Base-by-base conservation (phyloP, 2,113 vertebrate genomes). In the Entelurus aequoreus region DNA sequence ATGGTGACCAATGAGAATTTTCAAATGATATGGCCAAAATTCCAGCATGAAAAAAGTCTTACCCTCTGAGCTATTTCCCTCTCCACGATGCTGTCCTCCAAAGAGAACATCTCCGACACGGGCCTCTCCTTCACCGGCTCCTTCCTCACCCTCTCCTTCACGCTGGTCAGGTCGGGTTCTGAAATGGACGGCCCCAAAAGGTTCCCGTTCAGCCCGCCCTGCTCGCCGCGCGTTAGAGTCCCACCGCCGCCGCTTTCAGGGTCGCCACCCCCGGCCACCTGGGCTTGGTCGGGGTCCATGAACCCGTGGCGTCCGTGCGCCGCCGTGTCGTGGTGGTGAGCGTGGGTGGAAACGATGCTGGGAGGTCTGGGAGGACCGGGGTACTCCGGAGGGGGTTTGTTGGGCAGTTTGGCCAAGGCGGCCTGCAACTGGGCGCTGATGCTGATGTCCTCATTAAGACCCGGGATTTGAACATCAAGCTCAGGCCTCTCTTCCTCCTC, bases 31-130 rank as follows among this genome's bases (percentile, higher is more conserved):
- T 10, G 12, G 1, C 12, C n/a, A 10, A 28, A n/a, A 19, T 19
- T 19, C 19, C 19, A 19, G 19, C 19, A 19, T 19, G 2, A 19
- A 19, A 10, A n/a, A 59, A 51, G 56, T 62, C 87, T 93, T 79
- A 99, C 96, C 91, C 94, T 92, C 71, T 96, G 94, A 79, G 94
- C 93, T 68, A 97, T 94, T 78, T 99, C 96, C 77, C 94, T 89
- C 75, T 99, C 96, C 85, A 99, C 94, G 4, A 99, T 98, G 88
- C 94, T 97, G 84, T 99, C 96, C 67, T 98, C 94, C 5, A 96
- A 86, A 62, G 96, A 94, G 74, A 97, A 98, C 94, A 99, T 95
- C 82, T 99, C 96, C 0, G 96, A 99, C 57, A 98, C 96, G 0
- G 96, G 96, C 62, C 96, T 92, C 86, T 99, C 96, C 86, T 94